Evolutionary conservation across 2,113 vertebrate species (phyloP).

Genomic region (Rhinoderma darwinii): DNA sequence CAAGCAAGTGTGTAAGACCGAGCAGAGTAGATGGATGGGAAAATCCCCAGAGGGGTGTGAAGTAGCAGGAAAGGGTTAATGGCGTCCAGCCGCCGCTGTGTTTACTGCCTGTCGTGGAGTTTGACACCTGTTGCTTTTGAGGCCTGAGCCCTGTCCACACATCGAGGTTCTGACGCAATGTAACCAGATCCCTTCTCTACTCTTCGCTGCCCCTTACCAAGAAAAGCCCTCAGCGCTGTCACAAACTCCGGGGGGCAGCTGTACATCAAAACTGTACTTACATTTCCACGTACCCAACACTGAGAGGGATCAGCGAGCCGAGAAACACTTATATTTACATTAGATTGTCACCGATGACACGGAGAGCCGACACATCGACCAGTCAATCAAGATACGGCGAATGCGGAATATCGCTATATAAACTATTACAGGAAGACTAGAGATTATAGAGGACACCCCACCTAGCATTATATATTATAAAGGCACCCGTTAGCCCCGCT

Average conservation of each 20-base stretch:
- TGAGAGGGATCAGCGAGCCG: neutral
- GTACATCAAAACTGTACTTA: neutral
- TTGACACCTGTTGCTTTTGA: neutral
- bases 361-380: neutral
- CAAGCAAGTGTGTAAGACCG: neutral
- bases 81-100: neutral
- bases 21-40: neutral
- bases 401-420: neutral
- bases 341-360: neutral
- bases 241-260: neutral
- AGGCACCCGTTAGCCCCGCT: too few relatives aligned
- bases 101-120: slow-evolving; percentile 12
- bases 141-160: slow-evolving; percentile 21
- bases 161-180: slow-evolving; percentile 39
- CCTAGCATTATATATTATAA: too few relatives aligned
- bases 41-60: neutral
- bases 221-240: neutral
- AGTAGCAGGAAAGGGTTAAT: slow-evolving; percentile 13
- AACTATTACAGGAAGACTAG: too few relatives aligned
- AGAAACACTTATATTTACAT: slow-evolving; percentile 4
- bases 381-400: neutral
- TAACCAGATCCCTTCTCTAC: neutral
- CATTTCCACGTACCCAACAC: neutral
- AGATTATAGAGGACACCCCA: too few relatives aligned
- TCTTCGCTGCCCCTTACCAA: neutral